phyloP scores from a whole-genome alignment of 2,797 vertebrate genomes.

The Pipistrellus nathusii region DNA sequence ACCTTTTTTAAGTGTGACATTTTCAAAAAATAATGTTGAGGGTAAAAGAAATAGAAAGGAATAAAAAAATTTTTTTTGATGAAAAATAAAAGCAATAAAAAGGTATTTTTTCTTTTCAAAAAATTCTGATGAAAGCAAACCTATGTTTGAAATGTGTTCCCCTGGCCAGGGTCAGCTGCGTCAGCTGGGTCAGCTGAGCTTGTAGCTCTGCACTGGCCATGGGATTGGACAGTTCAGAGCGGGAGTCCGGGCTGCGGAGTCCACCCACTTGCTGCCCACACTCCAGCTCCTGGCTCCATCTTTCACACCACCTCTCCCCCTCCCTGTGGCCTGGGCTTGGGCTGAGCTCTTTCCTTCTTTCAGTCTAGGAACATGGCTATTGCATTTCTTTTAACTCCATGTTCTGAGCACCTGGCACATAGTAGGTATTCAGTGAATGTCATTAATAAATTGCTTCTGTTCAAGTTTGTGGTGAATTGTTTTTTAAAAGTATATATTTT shows the following conservation, averaged over 20 bases:
- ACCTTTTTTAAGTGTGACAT: neutral
- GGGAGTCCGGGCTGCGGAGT: neutral
- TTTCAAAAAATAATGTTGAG: conserved; percentile 4
- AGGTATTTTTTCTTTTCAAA: neutral
- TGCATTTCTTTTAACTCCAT: neutral
- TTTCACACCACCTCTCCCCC: too few species aligned
- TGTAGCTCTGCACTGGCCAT: neutral
- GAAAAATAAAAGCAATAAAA: too few species aligned
- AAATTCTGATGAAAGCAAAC: neutral
- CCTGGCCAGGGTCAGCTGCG: too few species aligned
- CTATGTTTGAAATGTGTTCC: neutral
- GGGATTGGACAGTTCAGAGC: neutral
- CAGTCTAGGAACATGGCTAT: neutral
- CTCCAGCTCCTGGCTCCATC: neutral
- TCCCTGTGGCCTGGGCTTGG: neutral
- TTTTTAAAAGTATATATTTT: neutral
- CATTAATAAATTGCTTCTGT: neutral
- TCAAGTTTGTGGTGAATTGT: neutral
- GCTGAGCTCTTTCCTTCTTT: neutral
- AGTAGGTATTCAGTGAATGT: neutral
- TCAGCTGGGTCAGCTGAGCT: neutral
- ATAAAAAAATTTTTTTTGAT: neutral
- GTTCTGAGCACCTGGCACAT: neutral
- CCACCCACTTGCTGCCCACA: neutral
- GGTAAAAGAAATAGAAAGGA: neutral